phyloP scores from a whole-genome alignment of 2,113 vertebrate genomes.

The Catharus minimus region DNA sequence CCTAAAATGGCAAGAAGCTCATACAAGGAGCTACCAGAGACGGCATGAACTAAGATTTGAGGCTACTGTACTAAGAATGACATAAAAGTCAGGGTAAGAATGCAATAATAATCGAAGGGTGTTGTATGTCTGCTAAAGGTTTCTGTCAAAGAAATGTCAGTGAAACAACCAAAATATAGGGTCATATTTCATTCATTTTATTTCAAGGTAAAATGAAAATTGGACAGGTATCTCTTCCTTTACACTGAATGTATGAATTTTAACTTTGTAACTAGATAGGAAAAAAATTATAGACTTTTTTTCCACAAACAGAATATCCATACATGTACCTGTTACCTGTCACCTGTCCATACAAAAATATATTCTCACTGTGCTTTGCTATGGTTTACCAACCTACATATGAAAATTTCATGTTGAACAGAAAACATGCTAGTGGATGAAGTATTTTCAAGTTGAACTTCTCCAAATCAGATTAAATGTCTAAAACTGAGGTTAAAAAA shows the following conservation, averaged over 20 bases:
- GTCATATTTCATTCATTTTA: neutral
- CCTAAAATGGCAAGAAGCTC: neutral
- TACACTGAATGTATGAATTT: neutral
- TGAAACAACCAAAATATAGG: neutral
- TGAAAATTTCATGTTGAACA: neutral
- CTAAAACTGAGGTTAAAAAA: neutral
- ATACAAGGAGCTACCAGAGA: neutral
- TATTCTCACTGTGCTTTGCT: fast-evolving
- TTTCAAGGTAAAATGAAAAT: neutral
- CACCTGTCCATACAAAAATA: neutral
- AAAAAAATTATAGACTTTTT: neutral
- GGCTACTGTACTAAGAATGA: neutral
- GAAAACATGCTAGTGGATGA: neutral
- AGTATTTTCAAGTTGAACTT: neutral
- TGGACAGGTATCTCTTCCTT: neutral
- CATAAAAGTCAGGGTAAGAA: neutral
- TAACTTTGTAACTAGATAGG: neutral
- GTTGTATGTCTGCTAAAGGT: neutral
- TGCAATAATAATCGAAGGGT: neutral
- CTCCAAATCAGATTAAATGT: neutral
- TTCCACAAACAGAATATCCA: neutral
- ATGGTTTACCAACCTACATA: neutral
- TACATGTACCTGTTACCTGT: neutral
- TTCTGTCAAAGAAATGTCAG: neutral
- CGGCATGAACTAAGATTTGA: neutral